These are phyloP conservation scores for Chiloscyllium punctatum DNA, from an alignment of 2,797 vertebrate genomes.

Conservation along the genomic window DNA sequence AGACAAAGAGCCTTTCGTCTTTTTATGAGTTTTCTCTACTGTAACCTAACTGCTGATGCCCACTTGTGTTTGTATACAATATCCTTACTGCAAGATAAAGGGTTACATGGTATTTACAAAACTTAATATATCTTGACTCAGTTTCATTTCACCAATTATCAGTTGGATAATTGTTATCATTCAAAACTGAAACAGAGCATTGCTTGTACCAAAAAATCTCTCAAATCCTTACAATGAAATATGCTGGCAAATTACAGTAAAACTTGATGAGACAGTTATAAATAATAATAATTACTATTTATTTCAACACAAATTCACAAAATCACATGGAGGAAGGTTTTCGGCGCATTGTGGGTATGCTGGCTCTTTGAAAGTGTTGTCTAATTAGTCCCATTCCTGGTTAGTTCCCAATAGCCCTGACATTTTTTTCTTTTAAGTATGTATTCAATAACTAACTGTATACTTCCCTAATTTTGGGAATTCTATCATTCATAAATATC, in stretches of 20 bases:
- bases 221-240: not conserved
- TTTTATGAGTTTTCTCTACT: not conserved
- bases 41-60: not conserved
- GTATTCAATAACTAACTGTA: not conserved
- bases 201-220: not conserved
- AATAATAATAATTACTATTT: too few species aligned
- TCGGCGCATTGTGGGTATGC: not conserved
- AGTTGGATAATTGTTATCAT: not conserved
- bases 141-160: not conserved
- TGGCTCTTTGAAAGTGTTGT: not conserved
- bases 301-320: not conserved
- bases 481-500: slow-evolving; percentile 30
- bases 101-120: not conserved
- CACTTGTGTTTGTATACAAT: not conserved
- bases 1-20: not conserved
- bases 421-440: not conserved
- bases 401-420: not conserved
- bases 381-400: not conserved
- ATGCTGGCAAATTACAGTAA: not conserved
- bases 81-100: not conserved
- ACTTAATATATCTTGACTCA: not conserved
- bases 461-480: not conserved
- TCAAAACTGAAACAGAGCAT: not conserved
- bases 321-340: not conserved
- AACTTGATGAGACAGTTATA: not conserved